Evolutionary conservation across 2,888 invertebrate genomes (phyloP).

Genomic region (Crematogaster levior): DNA sequence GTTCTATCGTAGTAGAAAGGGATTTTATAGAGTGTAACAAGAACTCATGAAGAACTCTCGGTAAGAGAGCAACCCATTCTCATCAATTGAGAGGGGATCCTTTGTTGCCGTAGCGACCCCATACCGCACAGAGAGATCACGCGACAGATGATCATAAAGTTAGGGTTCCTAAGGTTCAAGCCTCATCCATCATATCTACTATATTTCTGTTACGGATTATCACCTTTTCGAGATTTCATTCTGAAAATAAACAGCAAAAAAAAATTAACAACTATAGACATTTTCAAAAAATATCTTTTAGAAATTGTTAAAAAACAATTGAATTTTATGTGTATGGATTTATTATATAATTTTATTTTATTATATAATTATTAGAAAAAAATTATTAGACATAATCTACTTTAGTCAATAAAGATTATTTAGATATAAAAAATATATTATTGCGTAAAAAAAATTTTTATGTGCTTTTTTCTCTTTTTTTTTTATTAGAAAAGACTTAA

Average conservation of each 20-base stretch:
- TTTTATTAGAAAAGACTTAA: background rate
- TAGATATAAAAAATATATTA: background rate
- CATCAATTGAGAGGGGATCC: constrained; percentile 16
- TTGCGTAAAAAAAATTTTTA: background rate
- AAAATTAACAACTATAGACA: constrained; percentile 3
- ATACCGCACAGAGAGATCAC: constrained; percentile 10
- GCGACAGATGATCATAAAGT: constrained; percentile 34
- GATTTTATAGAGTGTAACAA: constrained; percentile 22
- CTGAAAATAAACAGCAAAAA: background rate
- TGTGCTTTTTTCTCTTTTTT: no score
- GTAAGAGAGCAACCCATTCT: constrained; percentile 4
- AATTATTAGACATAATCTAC: background rate
- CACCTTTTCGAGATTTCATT: background rate
- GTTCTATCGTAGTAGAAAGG: background rate
- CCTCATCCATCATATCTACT: constrained; percentile 13
- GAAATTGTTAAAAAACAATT: background rate
- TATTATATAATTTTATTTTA: no score
- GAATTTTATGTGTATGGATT: background rate
- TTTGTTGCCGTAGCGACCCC: constrained; percentile 10
- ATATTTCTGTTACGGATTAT: background rate
- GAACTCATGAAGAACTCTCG: constrained; percentile 13
- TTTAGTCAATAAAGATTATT: background rate
- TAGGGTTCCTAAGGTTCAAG: background rate
- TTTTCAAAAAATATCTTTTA: background rate
- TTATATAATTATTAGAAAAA: background rate